Evolutionary conservation across 1,140 invertebrate species (phyloP), one percentile per base, ranked within the genome.

Genomic region (Heterodera carotae): DNA sequence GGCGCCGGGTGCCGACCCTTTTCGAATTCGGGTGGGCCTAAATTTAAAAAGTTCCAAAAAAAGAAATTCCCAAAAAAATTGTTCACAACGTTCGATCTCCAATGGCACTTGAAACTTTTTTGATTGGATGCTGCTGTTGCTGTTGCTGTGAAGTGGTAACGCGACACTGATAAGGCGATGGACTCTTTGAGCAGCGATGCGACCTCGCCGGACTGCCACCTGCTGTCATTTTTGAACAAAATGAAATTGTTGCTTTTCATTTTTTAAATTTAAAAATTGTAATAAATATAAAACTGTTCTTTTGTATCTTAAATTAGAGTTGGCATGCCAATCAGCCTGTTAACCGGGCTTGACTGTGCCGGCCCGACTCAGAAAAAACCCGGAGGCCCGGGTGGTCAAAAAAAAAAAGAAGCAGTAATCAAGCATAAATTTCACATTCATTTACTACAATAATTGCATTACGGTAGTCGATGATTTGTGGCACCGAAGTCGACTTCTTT

Each of bases 391-490:
- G n/a, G n/a, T n/a, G n/a, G n/a, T n/a, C n/a, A n/a, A n/a, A n/a
- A n/a, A n/a, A n/a, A n/a, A n/a, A n/a, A n/a, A n/a, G n/a, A n/a
- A n/a, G n/a, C n/a, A n/a, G n/a, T n/a, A n/a, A n/a, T n/a, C n/a
- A n/a, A n/a, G n/a, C n/a, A n/a, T n/a, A n/a, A n/a, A n/a, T n/a
- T n/a, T n/a, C n/a, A n/a, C n/a, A n/a, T n/a, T n/a, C n/a, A n/a
- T n/a, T n/a, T n/a, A n/a, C n/a, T n/a, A n/a, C n/a, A n/a, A n/a
- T 43, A 6, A 43, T 43, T 43, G 39, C 39, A 4, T 66, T 66
- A 66, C 62, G 62, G 62, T 66, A 66, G 4, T 56, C 48, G 48
- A 56, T 22, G 48, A 56, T 56, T 22, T 56, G 48, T 56, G 48
- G 48, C 48, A 56, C 62, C 25, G 62, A 18, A 6, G 62, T 6